These are phyloP conservation scores for Zygogramma bicolorata DNA, from an alignment of 2,888 invertebrate genomes.

Conservation along the genomic window DNA sequence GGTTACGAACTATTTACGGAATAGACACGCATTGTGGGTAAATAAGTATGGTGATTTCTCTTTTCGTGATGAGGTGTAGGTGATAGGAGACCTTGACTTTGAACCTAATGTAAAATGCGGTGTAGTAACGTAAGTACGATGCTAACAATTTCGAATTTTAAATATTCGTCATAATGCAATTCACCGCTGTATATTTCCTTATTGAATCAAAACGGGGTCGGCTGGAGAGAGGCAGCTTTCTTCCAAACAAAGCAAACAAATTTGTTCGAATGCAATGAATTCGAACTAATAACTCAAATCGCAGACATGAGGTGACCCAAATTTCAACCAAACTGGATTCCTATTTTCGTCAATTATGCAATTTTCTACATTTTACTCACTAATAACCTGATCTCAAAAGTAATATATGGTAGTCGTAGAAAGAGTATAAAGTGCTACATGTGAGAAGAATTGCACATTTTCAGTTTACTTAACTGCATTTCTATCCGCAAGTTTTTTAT, in stretches of 20 bases:
- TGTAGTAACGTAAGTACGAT: not conserved
- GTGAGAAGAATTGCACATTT: too few species aligned
- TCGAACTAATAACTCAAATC: not conserved
- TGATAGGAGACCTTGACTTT: not conserved
- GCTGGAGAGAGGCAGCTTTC: not conserved
- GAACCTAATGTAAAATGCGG: not conserved
- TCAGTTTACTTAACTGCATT: too few species aligned
- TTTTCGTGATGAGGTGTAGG: not conserved
- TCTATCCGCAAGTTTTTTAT: too few species aligned
- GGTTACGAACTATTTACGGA: not conserved
- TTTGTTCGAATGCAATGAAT: not conserved
- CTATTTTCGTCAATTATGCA: too few species aligned
- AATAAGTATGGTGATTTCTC: constrained; percentile 1
- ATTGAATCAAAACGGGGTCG: not conserved
- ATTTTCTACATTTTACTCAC: too few species aligned
- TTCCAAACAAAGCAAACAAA: not conserved
- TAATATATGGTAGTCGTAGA: too few species aligned
- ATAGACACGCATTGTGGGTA: not conserved
- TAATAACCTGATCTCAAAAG: too few species aligned
- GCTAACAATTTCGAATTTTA: not conserved
- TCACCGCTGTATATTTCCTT: not conserved
- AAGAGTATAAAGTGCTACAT: too few species aligned
- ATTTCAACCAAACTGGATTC: not conserved
- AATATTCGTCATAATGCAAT: not conserved
- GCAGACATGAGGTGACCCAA: not conserved